Evolutionary conservation across 2,888 invertebrate genomes (phyloP), one percentile per base, ranked within the genome.

Genomic region (Tenthredo mesomela): DNA sequence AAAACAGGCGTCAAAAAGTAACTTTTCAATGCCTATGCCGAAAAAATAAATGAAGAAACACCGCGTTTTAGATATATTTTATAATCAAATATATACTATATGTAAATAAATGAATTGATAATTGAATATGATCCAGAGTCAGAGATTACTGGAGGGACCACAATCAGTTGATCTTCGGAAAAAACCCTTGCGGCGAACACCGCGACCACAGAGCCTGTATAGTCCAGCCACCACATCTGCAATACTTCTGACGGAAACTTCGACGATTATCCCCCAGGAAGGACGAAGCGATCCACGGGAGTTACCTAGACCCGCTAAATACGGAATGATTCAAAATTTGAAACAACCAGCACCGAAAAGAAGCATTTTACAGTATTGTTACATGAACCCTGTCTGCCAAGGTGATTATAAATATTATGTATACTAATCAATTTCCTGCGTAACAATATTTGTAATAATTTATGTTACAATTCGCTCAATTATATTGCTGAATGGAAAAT

Each of bases 301-400:
- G 33, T 40, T 77, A 29, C 77, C 77, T 2, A 50, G 77, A 54
- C 77, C 77, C 3, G 37, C 65, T 18, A 84, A 73, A 80, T 84
- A 9, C n/a, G 50, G 33, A 2, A 4, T 50, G 15, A 77, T 54
- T 33, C 7, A 33, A 54, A 50, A n/a, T n/a, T 54, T 50, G 33
- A 54, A 50, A 29, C 77, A 77, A 29, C 12, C 73, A 4, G 54
- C 15, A 47, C 2, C 10, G 33, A 50, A 54, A 2, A 73, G 40
- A 47, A 77, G 54, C 29, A 4, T 77, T 18, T 77, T 77, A 33
- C 15, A 77, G 7, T 77, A 29, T 54, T 77, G 77, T 40, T 77
- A 77, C 54, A 77, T 50, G 77, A 77, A 77, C 54, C 50, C 77
- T 1, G 77, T 10, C 25, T 77, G 77, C 40, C 18, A 54, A 77